These are phyloP conservation scores for Leuctra nigra DNA, from an alignment of 2,888 invertebrate genomes.

Conservation along the genomic window DNA sequence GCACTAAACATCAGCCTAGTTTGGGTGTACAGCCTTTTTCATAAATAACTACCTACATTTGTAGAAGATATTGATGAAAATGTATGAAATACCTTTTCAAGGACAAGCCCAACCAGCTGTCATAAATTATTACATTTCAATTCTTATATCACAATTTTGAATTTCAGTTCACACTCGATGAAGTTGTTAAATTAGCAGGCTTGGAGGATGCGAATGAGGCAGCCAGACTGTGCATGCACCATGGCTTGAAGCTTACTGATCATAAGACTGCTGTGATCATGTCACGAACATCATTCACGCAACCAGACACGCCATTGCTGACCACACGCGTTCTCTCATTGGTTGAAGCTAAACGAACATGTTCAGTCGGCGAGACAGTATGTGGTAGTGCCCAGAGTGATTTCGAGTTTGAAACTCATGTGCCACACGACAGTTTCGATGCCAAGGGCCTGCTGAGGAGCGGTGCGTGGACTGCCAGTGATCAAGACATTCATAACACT, in stretches of 20 bases:
- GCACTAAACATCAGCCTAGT: no score
- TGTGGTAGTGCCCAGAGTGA: neutral
- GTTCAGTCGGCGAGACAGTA: neutral
- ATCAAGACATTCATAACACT: neutral
- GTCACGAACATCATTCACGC: neutral
- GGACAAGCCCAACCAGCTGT: no score
- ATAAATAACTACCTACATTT: no score
- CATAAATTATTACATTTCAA: no score
- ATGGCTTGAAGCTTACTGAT: neutral
- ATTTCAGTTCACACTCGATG: conserved; percentile 11
- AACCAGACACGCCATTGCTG: neutral
- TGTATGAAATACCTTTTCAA: no score
- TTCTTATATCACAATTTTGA: no score
- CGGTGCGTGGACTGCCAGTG: neutral
- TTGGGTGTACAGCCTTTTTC: no score
- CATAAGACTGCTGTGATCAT: neutral
- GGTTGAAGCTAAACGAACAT: neutral
- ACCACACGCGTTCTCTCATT: neutral
- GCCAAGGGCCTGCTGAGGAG: neutral
- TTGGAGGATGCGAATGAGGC: conserved; percentile 4
- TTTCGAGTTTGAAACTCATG: neutral
- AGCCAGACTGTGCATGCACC: neutral
- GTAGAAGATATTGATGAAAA: no score
- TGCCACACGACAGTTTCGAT: conserved; percentile 14
- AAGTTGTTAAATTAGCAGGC: neutral